phyloP scores from a whole-genome alignment of 2,888 invertebrate genomes.

The Hecatera dysodea region DNA sequence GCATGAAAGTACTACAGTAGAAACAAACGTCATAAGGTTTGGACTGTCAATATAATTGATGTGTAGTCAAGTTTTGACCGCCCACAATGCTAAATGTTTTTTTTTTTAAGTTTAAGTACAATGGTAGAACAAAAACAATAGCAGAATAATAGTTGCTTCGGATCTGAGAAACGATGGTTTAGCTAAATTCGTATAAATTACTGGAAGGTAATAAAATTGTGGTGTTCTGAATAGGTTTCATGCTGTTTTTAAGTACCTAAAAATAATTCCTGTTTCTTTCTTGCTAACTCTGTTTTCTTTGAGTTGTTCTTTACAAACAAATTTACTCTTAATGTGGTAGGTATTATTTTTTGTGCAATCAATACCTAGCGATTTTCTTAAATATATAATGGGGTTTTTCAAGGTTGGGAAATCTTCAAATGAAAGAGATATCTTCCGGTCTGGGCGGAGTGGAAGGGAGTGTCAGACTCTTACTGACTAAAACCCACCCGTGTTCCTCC shows the following conservation, averaged over 20 bases:
- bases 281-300: background rate
- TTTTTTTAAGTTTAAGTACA: slow-evolving; percentile 43
- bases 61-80: slow-evolving; percentile 56
- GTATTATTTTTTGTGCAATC: no score
- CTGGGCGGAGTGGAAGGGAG: no score
- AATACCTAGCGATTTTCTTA: no score
- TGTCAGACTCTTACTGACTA: no score
- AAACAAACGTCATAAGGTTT: slow-evolving; percentile 19
- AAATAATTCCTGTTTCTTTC: background rate
- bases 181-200: slow-evolving; percentile 36
- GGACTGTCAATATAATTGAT: slow-evolving; percentile 66
- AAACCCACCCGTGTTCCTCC: no score
- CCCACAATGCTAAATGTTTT: slow-evolving; percentile 60
- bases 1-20: background rate
- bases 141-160: slow-evolving; percentile 27
- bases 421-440: no score
- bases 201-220: background rate
- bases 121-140: slow-evolving; percentile 52
- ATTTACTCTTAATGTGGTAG: no score
- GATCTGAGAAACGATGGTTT: slow-evolving; percentile 28
- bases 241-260: slow-evolving; percentile 11
- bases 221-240: background rate
- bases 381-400: no score
- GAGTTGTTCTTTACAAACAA: background rate
- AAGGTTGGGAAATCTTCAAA: no score